Conservation (phyloP, 2,113 vertebrate genomes). For the Malurus alboscapulatus region DNA sequence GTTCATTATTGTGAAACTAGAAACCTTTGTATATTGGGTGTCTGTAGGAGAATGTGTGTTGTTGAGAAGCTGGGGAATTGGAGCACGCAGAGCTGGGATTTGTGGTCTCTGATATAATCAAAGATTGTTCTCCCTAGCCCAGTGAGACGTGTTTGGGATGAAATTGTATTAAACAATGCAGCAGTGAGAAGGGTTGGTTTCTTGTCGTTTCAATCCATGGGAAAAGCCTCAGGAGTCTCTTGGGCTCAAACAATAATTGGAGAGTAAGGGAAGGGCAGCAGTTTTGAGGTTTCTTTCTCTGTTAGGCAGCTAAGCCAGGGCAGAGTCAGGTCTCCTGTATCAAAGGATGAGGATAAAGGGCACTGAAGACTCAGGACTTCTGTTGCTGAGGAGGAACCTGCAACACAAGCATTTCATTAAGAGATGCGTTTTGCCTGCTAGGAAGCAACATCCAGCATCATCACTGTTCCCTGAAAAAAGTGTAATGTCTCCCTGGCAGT, state of each 20-base stretch:
- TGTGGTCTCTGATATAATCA: neutral
- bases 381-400: neutral
- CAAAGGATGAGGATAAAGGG: neutral
- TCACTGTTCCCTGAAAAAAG: neutral
- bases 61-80: constrained; percentile 1
- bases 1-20: neutral
- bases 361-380: neutral
- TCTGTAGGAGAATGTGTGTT: neutral
- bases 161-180: neutral
- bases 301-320: neutral
- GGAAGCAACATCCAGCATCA: neutral
- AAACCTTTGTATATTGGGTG: neutral
- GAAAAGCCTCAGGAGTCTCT: neutral
- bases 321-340: neutral
- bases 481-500: neutral
- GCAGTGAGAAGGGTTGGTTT: neutral
- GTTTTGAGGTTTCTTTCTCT: neutral
- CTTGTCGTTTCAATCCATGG: neutral
- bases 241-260: neutral
- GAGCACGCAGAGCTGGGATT: neutral
- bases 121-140: neutral
- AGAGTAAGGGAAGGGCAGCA: neutral
- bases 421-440: neutral
- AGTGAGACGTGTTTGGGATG: neutral
- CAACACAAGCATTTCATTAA: neutral